phyloP scores from a whole-genome alignment of 1,140 invertebrate genomes.

The Diorhabda carinulata region DNA sequence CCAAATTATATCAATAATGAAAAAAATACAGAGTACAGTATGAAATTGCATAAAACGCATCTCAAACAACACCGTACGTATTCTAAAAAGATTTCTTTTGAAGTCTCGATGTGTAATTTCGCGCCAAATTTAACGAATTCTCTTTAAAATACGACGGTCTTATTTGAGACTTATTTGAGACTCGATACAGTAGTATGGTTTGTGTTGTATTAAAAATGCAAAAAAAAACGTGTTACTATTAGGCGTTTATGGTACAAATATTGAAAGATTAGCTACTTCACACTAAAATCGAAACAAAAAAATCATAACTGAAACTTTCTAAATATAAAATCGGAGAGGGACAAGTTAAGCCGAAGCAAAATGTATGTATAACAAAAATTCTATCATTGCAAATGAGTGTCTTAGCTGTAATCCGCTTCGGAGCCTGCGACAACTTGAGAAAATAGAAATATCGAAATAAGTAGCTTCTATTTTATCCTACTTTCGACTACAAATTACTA shows the following conservation, averaged over 20 bases:
- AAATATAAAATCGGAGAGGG: conserved; percentile 26
- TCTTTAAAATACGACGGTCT: not conserved
- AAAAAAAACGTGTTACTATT: conserved; percentile 36
- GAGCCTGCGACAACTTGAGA: conserved; percentile 25
- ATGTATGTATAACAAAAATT: conserved; percentile 16
- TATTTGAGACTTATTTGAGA: not conserved
- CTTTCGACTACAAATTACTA: not conserved
- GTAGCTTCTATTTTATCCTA: not conserved
- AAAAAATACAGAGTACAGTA: conserved; percentile 22
- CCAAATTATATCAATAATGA: conserved; percentile 27
- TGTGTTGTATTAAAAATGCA: conserved; percentile 38
- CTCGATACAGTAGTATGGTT: conserved; percentile 31
- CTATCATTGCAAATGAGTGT: conserved; percentile 50
- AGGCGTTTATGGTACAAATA: conserved; percentile 50
- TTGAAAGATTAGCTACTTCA: conserved; percentile 55
- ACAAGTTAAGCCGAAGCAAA: conserved; percentile 36
- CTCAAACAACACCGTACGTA: conserved; percentile 2
- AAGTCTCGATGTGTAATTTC: conserved; percentile 4
- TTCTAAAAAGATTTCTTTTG: conserved; percentile 3
- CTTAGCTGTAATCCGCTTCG: conserved; percentile 56
- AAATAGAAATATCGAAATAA: conserved; percentile 24
- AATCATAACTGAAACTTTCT: conserved; percentile 30
- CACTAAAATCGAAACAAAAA: conserved; percentile 48
- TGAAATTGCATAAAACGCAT: conserved; percentile 18
- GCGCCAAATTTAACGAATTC: conserved; percentile 2